These are phyloP conservation scores for Mus spretus DNA, from an alignment of 2,797 vertebrate genomes.

Conservation along the genomic window DNA sequence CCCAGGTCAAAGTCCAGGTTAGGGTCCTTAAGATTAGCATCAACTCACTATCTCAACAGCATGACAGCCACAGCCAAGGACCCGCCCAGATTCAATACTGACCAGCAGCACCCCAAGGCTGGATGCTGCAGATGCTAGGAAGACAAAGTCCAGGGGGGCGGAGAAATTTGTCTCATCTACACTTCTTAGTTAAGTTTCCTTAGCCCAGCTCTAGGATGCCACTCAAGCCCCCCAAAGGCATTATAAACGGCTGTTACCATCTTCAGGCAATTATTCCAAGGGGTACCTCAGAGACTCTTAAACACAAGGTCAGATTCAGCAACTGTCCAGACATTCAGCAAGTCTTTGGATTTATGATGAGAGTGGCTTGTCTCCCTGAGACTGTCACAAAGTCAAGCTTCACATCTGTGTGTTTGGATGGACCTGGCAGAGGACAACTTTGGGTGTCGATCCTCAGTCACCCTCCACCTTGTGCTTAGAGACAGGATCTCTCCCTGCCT, in stretches of 20 bases:
- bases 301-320: conserved; percentile 81
- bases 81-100: neutral
- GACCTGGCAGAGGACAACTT: neutral
- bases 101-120: conserved; percentile 26
- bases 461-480: neutral
- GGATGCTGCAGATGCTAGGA: conserved; percentile 60
- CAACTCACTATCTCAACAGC: conserved; percentile 56
- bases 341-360: conserved; percentile 73
- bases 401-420: neutral
- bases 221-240: conserved; percentile 49
- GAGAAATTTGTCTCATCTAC: neutral
- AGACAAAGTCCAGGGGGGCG: conserved; percentile 50
- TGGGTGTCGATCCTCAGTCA: neutral
- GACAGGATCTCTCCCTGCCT: neutral
- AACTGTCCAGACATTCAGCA: conserved; percentile 66
- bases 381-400: conserved; percentile 60
- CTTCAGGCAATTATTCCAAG: conserved; percentile 78
- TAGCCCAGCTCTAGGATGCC: conserved; percentile 69
- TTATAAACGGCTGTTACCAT: conserved; percentile 80
- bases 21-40: conserved; percentile 56
- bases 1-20: conserved; percentile 43
- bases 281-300: conserved; percentile 76
- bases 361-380: conserved; percentile 63
- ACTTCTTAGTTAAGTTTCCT: conserved; percentile 46
- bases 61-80: neutral